phyloP scores from a whole-genome alignment of 2,888 invertebrate species.

The Alcis repandata region DNA sequence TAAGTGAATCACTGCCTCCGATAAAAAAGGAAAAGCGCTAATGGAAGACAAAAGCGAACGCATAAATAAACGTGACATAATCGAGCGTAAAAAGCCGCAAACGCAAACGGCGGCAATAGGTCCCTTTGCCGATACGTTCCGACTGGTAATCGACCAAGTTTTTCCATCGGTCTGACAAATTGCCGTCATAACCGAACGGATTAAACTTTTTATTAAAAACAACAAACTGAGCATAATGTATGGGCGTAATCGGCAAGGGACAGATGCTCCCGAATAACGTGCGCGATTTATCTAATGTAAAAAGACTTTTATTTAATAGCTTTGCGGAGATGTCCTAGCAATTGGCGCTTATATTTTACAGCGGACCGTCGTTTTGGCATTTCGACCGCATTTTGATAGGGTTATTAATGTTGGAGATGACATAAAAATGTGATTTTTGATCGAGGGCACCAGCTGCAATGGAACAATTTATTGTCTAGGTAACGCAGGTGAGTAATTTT shows the following conservation, averaged over 20 bases:
- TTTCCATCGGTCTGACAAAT: constrained; percentile 85
- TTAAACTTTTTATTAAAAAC: constrained; percentile 87
- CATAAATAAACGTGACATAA: constrained; percentile 83
- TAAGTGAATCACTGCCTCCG: constrained; percentile 71
- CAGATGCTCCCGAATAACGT: constrained; percentile 85
- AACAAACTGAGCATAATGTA: constrained; percentile 86
- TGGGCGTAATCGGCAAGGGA: constrained; percentile 84
- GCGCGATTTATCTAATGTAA: constrained; percentile 85
- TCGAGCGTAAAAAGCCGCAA: constrained; percentile 70
- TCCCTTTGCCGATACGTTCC: constrained; percentile 61
- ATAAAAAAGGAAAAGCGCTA: constrained; percentile 74
- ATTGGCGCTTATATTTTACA: constrained; percentile 81
- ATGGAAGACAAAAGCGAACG: constrained; percentile 83
- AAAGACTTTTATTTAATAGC: constrained; percentile 86
- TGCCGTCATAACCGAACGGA: constrained; percentile 85
- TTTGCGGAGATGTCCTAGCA: constrained; percentile 80
- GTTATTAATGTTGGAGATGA: constrained; percentile 78
- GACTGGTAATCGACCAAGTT: constrained; percentile 83
- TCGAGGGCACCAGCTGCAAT: constrained; percentile 71
- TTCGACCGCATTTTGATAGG: constrained; percentile 76
- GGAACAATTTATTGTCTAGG: constrained; percentile 73
- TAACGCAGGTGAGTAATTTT: constrained; percentile 62
- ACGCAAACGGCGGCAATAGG: constrained; percentile 61
- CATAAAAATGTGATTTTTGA: constrained; percentile 81
- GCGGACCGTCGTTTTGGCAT: constrained; percentile 76